Conservation (phyloP, 2,113 vertebrate genomes). For the Butastur rufipennis region DNA sequence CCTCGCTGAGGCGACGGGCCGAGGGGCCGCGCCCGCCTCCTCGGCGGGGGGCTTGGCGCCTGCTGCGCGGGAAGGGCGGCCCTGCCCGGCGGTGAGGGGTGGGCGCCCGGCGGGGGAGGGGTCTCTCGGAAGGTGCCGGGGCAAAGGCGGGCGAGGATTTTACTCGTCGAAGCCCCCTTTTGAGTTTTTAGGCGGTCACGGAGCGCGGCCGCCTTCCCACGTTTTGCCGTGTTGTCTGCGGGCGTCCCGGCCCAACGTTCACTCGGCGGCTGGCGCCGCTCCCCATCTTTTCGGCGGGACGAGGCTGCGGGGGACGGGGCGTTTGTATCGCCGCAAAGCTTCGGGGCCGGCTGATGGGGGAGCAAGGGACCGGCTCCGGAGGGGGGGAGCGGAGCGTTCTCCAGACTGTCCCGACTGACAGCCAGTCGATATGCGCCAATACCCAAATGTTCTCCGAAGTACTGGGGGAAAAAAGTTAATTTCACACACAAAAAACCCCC, state of each 20-base stretch:
- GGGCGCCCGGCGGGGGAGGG: neutral
- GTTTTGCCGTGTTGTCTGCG: accelerated
- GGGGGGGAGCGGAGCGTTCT: too few relatives aligned
- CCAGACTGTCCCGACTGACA: too few relatives aligned
- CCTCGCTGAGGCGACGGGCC: too few relatives aligned
- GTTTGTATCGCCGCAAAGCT: accelerated
- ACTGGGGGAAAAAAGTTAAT: neutral
- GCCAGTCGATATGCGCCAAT: accelerated
- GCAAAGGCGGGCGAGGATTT: neutral
- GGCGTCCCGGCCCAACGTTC: accelerated
- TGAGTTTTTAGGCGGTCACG: accelerated
- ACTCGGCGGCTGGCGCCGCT: neutral
- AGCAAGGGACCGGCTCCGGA: neutral
- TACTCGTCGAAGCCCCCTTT: too few relatives aligned
- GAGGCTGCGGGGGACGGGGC: accelerated
- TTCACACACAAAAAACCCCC: neutral
- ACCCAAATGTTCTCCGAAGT: neutral
- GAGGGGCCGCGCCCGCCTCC: too few relatives aligned
- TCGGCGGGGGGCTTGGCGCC: too few relatives aligned
- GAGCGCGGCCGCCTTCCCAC: too few relatives aligned
- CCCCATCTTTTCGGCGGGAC: accelerated
- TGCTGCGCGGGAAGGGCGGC: neutral
- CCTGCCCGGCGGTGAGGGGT: accelerated
- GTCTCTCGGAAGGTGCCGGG: neutral
- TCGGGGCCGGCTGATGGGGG: neutral